phyloP scores from a whole-genome alignment of 1,140 invertebrate genomes.

The Papilio dardanus region DNA sequence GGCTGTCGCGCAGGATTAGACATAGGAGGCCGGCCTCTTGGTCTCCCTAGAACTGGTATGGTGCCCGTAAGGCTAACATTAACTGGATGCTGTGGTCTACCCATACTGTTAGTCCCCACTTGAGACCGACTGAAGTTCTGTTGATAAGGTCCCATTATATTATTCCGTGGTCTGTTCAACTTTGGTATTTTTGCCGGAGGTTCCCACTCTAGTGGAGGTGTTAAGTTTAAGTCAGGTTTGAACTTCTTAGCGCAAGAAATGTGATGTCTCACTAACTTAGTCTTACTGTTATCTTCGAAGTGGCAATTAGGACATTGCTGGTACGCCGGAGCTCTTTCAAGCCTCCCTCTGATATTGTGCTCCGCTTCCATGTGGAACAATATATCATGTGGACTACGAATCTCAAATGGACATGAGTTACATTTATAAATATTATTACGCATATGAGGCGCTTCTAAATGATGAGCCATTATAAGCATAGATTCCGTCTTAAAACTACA shows the following conservation, averaged over 20 bases:
- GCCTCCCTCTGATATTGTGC: slow-evolving; percentile 91
- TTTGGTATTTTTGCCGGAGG: slow-evolving; percentile 95
- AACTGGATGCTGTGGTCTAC: slow-evolving; percentile 56
- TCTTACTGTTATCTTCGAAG: slow-evolving; percentile 97
- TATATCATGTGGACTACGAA: slow-evolving; percentile 93
- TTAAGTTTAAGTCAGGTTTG: slow-evolving; percentile 92
- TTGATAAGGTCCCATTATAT: slow-evolving; percentile 70
- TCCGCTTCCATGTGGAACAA: slow-evolving; percentile 96
- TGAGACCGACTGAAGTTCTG: slow-evolving; percentile 65
- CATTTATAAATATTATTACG: slow-evolving; percentile 93
- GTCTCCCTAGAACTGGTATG: slow-evolving; percentile 65
- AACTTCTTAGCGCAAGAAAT: slow-evolving; percentile 95
- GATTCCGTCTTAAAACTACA: slow-evolving; percentile 98
- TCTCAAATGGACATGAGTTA: slow-evolving; percentile 93
- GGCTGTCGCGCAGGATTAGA: slow-evolving; percentile 57
- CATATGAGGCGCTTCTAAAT: slow-evolving; percentile 96
- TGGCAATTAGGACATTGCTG: slow-evolving; percentile 97
- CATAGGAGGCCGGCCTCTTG: slow-evolving; percentile 72
- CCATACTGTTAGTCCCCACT: slow-evolving; percentile 64
- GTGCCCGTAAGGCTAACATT: slow-evolving; percentile 57
- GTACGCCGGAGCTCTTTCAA: slow-evolving; percentile 93
- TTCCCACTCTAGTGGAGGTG: slow-evolving; percentile 94
- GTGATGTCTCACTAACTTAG: slow-evolving; percentile 94
- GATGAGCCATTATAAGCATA: slow-evolving; percentile 92
- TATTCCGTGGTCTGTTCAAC: slow-evolving; percentile 82